Percentiles rank a stretch among this genome's conserved stretches.
Evolutionary conservation across 1,140 invertebrate species (phyloP).

Genomic region (Coptotermes formosanus): DNA sequence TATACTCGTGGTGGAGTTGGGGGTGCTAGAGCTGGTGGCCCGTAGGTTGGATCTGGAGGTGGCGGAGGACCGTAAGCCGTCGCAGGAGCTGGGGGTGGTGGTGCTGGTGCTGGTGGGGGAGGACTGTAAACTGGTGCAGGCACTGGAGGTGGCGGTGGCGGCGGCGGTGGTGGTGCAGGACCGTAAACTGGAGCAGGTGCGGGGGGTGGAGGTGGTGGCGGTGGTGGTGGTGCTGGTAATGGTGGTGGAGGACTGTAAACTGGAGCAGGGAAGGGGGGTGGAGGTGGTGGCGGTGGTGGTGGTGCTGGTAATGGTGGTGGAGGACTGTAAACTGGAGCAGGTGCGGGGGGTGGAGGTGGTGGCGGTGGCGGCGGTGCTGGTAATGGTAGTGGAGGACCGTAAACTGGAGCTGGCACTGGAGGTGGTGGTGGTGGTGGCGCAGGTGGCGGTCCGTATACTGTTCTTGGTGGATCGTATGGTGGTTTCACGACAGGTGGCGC

Average conservation of each 20-base stretch:
- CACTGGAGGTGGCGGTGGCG: background rate
- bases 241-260: background rate
- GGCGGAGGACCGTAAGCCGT: background rate
- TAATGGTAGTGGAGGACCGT: background rate
- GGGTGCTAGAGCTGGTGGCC: background rate
- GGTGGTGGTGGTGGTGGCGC: background rate
- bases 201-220: background rate
- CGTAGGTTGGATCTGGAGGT: background rate
- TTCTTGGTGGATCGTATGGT: background rate
- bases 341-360: background rate
- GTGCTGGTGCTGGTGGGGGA: background rate
- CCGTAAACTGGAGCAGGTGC: background rate
- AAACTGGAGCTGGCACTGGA: background rate
- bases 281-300: background rate
- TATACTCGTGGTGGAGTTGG: background rate
- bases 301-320: background rate
- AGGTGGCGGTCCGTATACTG: background rate
- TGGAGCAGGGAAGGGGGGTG: background rate
- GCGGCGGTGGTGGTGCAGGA: background rate
- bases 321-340: background rate
- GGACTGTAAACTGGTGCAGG: background rate
- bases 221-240: background rate
- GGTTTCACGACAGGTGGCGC: background rate
- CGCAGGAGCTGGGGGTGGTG: background rate
- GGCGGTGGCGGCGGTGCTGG: background rate